These are phyloP conservation scores for Peromyscus maniculatus DNA, from an alignment of 2,113 vertebrate species.

Conservation along the genomic window DNA sequence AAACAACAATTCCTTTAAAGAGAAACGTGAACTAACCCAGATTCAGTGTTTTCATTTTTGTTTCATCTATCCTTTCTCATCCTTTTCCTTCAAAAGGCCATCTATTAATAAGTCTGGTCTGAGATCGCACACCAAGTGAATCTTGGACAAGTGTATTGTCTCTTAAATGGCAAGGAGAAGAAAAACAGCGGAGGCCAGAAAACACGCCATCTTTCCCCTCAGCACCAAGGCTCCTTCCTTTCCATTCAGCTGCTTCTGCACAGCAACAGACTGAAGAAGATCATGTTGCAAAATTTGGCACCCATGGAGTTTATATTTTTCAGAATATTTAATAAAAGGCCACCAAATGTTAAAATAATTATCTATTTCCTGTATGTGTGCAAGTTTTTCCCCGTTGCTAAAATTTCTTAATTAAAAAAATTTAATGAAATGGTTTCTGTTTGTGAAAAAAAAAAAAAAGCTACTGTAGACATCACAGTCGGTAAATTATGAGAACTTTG, in stretches of 20 bases:
- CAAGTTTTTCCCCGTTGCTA: slow-evolving; percentile 68
- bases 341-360: slow-evolving; percentile 85
- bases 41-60: slow-evolving; percentile 44
- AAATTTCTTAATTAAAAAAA: slow-evolving; percentile 76
- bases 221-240: slow-evolving; percentile 62
- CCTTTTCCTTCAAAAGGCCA: neutral
- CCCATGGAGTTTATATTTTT: slow-evolving; percentile 82
- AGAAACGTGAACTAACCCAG: neutral
- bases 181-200: slow-evolving; percentile 31
- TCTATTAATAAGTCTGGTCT: slow-evolving; percentile 41
- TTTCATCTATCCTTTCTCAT: neutral
- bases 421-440: slow-evolving; percentile 64
- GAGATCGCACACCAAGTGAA: slow-evolving; percentile 26
- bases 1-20: slow-evolving; percentile 22
- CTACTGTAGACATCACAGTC: slow-evolving; percentile 70
- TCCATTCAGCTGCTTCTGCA: slow-evolving; percentile 69
- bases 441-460: slow-evolving; percentile 63
- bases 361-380: slow-evolving; percentile 79
- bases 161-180: slow-evolving; percentile 42
- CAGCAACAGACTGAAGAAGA: slow-evolving; percentile 80
- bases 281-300: slow-evolving; percentile 81
- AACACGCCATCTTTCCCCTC: slow-evolving; percentile 68
- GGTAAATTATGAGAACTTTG: slow-evolving; percentile 66
- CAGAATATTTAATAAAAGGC: slow-evolving; percentile 86
- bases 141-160: slow-evolving; percentile 26